Base-by-base conservation (phyloP, 2,888 invertebrate genomes). In the Sceliomorpha sp. region DNA sequence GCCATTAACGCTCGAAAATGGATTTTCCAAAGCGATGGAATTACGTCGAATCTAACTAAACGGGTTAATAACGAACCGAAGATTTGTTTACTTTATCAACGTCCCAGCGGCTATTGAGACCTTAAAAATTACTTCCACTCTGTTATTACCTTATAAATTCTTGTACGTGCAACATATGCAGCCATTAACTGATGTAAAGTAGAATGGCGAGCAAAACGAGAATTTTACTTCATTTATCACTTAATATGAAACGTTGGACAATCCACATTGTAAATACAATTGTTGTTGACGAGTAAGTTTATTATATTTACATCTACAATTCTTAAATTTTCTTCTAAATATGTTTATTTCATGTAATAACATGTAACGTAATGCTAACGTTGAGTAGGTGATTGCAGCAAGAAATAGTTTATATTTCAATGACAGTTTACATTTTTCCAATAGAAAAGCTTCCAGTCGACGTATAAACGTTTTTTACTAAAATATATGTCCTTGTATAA, bases 1-100 rank as follows among this genome's bases (percentile, higher is more conserved):
- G 31, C 68, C 51, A 68, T 68, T 68, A 68, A 68, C 56, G 42
- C 51, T 58, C 24, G 62, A 62, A 68, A 62, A 68, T 62, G 45
- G 62, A 58, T 62, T 62, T 62, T 58, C 51, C 51, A 58, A 62
- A 62, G 51, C 48, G 40, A 50, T 50, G 45, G 34, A 56, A 68
- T 62, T 51, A 50, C 56, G 40, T 44, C 14, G 44, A 55, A 34
- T 45, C 20, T 51, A 36, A 47, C 62, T 53, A 56, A 56, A 42
- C 44, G 29, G 20, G 14, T 55, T 60, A 60, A 53, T 14, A 24
- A 15, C 13, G 44, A 20, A 29, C 1, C 32, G 32, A 29, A 20
- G 4, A 32, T 47, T 55, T 44, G 53, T 10, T 50, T 24, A 48
- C 39, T 47, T 31, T 37, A 50, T 40, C 26, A 12, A 36, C 20